Evolutionary conservation across 1,140 invertebrate species (phyloP).

Genomic region (Eumeta japonica): DNA sequence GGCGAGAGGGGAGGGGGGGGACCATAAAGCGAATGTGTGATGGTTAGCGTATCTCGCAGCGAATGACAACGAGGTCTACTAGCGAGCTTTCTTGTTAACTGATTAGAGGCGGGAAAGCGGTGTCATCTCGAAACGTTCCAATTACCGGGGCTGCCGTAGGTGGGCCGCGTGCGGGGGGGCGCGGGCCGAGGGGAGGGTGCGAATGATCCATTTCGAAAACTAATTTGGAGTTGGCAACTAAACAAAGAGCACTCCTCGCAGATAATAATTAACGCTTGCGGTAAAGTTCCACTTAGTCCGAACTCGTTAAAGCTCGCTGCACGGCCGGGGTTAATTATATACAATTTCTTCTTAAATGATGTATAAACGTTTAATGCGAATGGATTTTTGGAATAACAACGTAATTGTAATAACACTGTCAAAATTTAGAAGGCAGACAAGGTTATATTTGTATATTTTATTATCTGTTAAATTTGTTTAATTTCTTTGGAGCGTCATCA

Average conservation of each 20-base stretch:
- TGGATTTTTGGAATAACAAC: no score
- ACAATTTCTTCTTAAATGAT: no score
- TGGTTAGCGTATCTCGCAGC: no score
- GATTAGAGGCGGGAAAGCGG: constrained; percentile 49
- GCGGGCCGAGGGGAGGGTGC: constrained; percentile 33
- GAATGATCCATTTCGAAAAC: constrained; percentile 59
- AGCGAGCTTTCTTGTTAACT: constrained; percentile 54
- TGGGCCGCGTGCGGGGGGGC: constrained; percentile 16
- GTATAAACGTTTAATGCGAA: constrained; percentile 15
- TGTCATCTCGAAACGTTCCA: constrained; percentile 56
- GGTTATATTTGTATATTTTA: no score
- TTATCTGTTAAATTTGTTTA: no score
- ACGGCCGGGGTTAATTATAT: constrained; percentile 49
- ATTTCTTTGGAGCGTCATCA: no score
- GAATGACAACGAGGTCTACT: no score
- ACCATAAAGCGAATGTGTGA: no score
- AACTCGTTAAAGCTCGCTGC: constrained; percentile 39
- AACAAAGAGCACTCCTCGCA: constrained; percentile 56
- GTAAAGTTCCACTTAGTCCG: constrained; percentile 55
- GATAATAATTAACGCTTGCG: constrained; percentile 58
- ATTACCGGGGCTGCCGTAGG: constrained; percentile 31
- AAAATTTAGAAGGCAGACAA: no score
- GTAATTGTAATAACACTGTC: no score
- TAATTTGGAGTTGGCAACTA: constrained; percentile 59
- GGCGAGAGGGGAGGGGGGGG: no score